Base-by-base conservation (phyloP, 2,113 vertebrate genomes). In the Chaetodon trifascialis region DNA sequence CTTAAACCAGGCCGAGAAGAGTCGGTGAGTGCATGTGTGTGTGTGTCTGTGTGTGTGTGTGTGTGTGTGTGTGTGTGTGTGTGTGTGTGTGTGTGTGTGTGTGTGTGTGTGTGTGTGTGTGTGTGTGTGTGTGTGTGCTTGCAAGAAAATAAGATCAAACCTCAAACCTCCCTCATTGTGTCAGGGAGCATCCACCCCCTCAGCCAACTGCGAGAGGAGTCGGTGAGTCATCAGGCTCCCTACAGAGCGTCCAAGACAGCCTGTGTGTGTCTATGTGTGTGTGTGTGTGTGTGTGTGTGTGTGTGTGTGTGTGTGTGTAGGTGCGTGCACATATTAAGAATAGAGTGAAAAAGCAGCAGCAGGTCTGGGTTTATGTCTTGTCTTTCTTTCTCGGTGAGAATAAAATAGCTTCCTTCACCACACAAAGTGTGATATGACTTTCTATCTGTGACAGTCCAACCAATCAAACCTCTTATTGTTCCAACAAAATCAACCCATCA, bases 1-100 rank as follows among this genome's bases (percentile, higher is more conserved):
- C 94, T 95, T 49, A 88, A 87, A 8, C 91, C 91, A 42, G 94
- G 96, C 4, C 51, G 78, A 0, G 96, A 96, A 1, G 96, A 97
- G 87, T 95, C 95, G 34, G 98, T 99, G 88, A 95, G 97, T 74
- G 3, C 15, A 3, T 47, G 40, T 73, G 23, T 54, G 15, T 75
- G 16, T 72, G 49, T 55, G 14, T 55, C 49, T 64, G 19, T 55
- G 15, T 72, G 54, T 74, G 14, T 47, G 46, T 14, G 40, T 73
- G 23, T 51, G 14, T 47, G 40, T 73, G 23, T 54, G 15, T 75
- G 16, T 72, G 49, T 55, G 14, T 55, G 55, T 64, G 19, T 55
- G 15, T 72, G 54, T 74, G 14, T 47, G 46, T 14, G 40, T 73
- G 23, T 51, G 15, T 75, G 16, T 72, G 49, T 55, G 14, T 59